Percentiles rank a stretch among this genome's conserved stretches.
Conservation (phyloP, 1,140 invertebrate species). For the Diabrotica undecimpunctata region DNA sequence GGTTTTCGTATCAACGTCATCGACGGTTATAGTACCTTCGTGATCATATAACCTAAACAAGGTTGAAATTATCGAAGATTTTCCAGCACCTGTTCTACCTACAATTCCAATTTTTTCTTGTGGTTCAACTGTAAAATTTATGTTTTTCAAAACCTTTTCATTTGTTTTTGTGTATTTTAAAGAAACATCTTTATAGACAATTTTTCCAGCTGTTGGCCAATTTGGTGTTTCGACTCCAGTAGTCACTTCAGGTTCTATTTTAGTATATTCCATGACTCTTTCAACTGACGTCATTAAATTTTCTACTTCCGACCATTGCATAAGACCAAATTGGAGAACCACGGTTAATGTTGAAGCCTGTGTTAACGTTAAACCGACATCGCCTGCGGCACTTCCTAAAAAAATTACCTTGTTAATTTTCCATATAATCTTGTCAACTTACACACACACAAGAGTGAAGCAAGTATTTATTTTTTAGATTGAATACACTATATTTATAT, state of each 20-base stretch:
- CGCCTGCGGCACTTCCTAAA: constrained; percentile 50
- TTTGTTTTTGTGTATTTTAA: constrained; percentile 63
- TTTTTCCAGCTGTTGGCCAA: constrained; percentile 71
- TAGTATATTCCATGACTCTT: constrained; percentile 70
- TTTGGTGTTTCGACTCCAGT: constrained; percentile 40
- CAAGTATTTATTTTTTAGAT: too few relatives aligned
- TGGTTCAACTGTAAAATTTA: constrained; percentile 62
- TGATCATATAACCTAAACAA: constrained; percentile 60
- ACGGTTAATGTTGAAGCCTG: constrained; percentile 41
- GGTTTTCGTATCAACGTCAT: constrained; percentile 55
- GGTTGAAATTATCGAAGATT: constrained; percentile 72
- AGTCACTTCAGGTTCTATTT: constrained; percentile 66
- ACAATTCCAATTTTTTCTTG: constrained; percentile 73
- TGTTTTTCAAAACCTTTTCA: constrained; percentile 69
- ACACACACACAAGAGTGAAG: too few relatives aligned
- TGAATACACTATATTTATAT: too few relatives aligned
- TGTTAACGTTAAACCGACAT: constrained; percentile 60
- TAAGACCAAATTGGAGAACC: constrained; percentile 59
- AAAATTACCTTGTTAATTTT: not conserved
- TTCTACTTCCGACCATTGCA: constrained; percentile 65
- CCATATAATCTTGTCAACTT: too few relatives aligned
- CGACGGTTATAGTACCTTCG: constrained; percentile 57
- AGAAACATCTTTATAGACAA: constrained; percentile 65
- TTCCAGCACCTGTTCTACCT: constrained; percentile 81
- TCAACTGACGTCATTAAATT: constrained; percentile 80